Base-by-base conservation (phyloP, 1,140 invertebrate genomes). In the Aleiodes sp. region DNA sequence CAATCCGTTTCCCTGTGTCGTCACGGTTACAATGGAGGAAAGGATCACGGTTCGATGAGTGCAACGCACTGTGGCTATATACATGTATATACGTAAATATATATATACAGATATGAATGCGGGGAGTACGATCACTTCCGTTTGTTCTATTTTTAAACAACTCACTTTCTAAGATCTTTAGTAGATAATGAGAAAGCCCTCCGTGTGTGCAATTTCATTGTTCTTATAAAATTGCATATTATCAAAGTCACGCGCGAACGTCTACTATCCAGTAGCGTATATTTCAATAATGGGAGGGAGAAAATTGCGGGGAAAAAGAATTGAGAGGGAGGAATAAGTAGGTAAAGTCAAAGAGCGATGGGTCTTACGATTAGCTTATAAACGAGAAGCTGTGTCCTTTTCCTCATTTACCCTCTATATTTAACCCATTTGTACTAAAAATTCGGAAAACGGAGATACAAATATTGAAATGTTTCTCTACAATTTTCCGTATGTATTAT, bases 141-240 rank as follows among this genome's bases (percentile, higher is more conserved):
- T 66, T 66, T 66, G 43, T 66, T 14, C 46, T 37, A 52, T 57
- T 57, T 66, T 66, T 46, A 28, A 43, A 24, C 46, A 33, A 66
- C 43, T 66, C 64, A 52, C 64, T 66, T 66, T 66, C 64, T 66
- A 56, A 66, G 28, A 35, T 57, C 64, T 28, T 10, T 16, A 21
- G 57, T 66, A 33, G 24, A 65, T 52, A 52, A 4, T 3, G 46
- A 21, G 46, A 52, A 52, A 52, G 46, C 46, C 19, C 31, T n/a
- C 46, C 19, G 46, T 26, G 26, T 26, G 46, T 52, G 8, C 46
- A 52, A 52, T 52, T 52, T 52, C 26, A 31, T 52, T 65, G 39
- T 65, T 65, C 12, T 6, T 24, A 19, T 33, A 16, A 46, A 65
- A 65, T 52, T 24, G 46, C 21, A 8, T 52, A 16, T 52, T 52